Conservation (phyloP, 2,888 invertebrate species). For the Drosophila demipolita region DNA sequence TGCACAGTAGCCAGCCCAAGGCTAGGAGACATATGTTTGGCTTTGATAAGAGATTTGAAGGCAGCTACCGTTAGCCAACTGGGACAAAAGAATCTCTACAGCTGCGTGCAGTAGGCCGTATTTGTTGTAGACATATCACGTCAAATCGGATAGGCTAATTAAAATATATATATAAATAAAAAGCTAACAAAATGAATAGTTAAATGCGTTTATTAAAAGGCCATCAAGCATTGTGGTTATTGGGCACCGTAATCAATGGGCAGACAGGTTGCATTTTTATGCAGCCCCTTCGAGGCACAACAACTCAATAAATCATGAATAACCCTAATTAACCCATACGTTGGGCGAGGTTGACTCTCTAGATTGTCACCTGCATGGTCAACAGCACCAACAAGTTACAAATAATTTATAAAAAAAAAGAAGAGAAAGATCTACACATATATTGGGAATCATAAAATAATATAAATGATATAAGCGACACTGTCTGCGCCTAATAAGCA, state of each 20-base stretch:
- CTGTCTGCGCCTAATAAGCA: slow-evolving; percentile 78
- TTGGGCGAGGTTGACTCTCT: slow-evolving; percentile 14
- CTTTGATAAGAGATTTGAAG: slow-evolving; percentile 61
- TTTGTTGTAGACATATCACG: slow-evolving; percentile 42
- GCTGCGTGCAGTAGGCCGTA: slow-evolving; percentile 17
- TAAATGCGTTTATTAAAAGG: slow-evolving; percentile 63
- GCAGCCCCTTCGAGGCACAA: slow-evolving; percentile 27
- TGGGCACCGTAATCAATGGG: slow-evolving; percentile 57
- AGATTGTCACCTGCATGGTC: slow-evolving; percentile 67
- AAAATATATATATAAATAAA: slow-evolving; percentile 67
- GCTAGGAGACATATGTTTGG: slow-evolving; percentile 64
- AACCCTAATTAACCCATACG: slow-evolving; percentile 74
- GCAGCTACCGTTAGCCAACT: slow-evolving; percentile 47
- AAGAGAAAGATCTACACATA: slow-evolving; percentile 14
- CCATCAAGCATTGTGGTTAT: slow-evolving; percentile 56
- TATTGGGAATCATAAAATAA: slow-evolving; percentile 71
- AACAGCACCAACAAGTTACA: slow-evolving; percentile 62
- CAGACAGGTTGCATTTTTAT: slow-evolving; percentile 56
- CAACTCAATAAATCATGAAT: slow-evolving; percentile 74
- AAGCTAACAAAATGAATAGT: slow-evolving; percentile 20
- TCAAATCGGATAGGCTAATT: slow-evolving; percentile 58
- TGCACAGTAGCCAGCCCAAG: slow-evolving; percentile 53
- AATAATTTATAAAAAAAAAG: slow-evolving; percentile 61
- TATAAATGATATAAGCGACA: slow-evolving; percentile 81
- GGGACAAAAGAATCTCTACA: slow-evolving; percentile 5